Percentiles rank a stretch among this genome's conserved stretches.
These are phyloP conservation scores for Triplophysa tibetana DNA, from an alignment of 2,113 vertebrate species.

Conservation along the genomic window DNA sequence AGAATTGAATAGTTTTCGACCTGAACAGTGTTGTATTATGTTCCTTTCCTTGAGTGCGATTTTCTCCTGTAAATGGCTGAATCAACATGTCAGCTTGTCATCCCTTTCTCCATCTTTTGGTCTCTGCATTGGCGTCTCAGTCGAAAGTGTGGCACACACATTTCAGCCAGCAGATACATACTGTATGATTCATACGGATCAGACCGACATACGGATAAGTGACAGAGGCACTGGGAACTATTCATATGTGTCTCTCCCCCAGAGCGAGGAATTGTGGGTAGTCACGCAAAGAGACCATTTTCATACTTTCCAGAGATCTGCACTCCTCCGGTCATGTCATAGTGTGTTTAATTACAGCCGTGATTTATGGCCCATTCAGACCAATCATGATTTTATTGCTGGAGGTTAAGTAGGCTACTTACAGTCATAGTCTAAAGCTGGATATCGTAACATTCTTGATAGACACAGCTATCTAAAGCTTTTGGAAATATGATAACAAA, in stretches of 20 bases:
- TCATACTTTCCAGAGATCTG: slow-evolving; percentile 39
- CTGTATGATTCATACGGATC: too few species aligned
- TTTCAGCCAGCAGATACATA: slow-evolving; percentile 15
- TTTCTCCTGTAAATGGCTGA: slow-evolving; percentile 1
- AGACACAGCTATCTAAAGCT: too few species aligned
- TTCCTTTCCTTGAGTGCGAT: not conserved
- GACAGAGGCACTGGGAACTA: slow-evolving; percentile 10
- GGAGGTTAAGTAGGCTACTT: too few species aligned
- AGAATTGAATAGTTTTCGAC: not conserved
- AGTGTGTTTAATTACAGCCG: slow-evolving; percentile 15
- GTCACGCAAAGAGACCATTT: slow-evolving; percentile 60
- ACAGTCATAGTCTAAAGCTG: too few species aligned
- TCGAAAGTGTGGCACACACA: not conserved
- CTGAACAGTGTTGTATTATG: too few species aligned
- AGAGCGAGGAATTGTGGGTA: slow-evolving; percentile 40
- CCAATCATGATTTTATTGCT: too few species aligned
- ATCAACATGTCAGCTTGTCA: slow-evolving; percentile 19
- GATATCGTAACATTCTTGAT: too few species aligned
- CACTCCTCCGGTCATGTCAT: not conserved
- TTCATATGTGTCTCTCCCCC: slow-evolving; percentile 41
- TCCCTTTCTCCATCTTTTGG: not conserved
- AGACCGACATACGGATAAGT: too few species aligned
- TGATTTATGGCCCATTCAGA: not conserved
- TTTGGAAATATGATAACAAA: too few species aligned
- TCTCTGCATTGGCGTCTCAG: not conserved